Conservation (phyloP, 2,113 vertebrate species). For the Pyrgilauda ruficollis region DNA sequence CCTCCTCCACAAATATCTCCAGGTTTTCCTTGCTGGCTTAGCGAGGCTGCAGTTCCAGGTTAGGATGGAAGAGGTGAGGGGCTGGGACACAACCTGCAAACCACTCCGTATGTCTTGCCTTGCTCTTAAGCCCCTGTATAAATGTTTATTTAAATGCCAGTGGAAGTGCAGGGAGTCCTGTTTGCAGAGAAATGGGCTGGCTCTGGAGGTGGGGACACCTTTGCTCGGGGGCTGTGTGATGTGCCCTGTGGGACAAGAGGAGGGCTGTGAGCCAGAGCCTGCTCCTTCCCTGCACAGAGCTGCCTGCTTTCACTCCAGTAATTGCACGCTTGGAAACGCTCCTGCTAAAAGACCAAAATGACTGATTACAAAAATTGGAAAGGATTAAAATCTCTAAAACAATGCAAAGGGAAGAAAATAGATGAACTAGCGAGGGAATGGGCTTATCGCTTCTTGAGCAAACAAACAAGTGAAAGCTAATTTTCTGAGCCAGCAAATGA, state of each 20-base stretch:
- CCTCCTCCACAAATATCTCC: background rate
- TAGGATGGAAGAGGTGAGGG: background rate
- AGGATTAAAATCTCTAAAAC: conserved; percentile 61
- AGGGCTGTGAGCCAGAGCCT: background rate
- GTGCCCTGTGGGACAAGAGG: accelerated
- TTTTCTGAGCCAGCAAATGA: conserved; percentile 61
- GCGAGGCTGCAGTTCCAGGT: background rate
- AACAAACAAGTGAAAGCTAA: conserved; percentile 64
- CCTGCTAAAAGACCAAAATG: conserved; percentile 45
- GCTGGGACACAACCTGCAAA: background rate
- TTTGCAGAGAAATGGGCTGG: background rate
- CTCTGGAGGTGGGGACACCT: background rate
- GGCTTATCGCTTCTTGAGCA: conserved; percentile 54
- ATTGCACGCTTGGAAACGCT: conserved; percentile 20
- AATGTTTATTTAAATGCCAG: background rate
- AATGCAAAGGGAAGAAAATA: conserved; percentile 56
- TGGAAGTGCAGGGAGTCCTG: background rate
- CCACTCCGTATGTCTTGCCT: accelerated
- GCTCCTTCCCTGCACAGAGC: background rate
- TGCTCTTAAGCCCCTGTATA: background rate
- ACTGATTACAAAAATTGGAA: conserved; percentile 53
- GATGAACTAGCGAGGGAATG: background rate
- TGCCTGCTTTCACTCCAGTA: background rate
- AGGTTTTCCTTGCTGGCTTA: background rate
- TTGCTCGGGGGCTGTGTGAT: accelerated